Conservation (phyloP, 2,797 vertebrate species). For the Epinephelus malabaricus region DNA sequence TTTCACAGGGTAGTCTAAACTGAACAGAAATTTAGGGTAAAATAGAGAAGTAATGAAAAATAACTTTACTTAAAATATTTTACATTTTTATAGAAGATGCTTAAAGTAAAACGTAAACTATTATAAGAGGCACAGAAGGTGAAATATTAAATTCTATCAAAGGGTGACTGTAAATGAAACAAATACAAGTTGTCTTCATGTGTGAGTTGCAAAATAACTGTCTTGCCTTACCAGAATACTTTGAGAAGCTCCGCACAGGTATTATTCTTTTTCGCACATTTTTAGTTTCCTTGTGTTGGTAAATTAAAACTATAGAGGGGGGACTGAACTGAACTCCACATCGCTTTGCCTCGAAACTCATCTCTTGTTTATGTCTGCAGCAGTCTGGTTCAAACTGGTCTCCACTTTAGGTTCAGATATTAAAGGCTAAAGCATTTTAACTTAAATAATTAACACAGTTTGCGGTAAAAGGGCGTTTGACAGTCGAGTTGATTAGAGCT, state of each 20-base stretch:
- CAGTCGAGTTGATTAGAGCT: background rate
- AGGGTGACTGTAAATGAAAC: no score
- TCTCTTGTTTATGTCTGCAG: constrained; percentile 47
- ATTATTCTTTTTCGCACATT: constrained; percentile 91
- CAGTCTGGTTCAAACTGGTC: rapidly evolving
- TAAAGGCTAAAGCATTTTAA: background rate
- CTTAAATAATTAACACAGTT: no score
- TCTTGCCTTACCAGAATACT: constrained; percentile 87
- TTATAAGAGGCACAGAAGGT: no score
- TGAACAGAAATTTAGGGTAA: no score
- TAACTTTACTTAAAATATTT: no score
- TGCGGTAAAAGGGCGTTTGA: no score
- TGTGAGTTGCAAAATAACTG: background rate
- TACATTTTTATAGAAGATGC: no score
- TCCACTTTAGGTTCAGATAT: background rate
- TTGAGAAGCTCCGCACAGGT: constrained; percentile 92
- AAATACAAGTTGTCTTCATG: no score
- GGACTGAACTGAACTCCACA: constrained; percentile 93
- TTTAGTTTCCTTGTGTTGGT: constrained; percentile 80
- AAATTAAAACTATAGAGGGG: constrained; percentile 91
- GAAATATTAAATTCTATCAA: no score
- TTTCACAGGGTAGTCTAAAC: no score
- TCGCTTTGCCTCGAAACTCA: constrained; percentile 88
- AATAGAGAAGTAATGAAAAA: no score
- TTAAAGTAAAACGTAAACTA: no score